Evolutionary conservation across 2,888 invertebrate species (phyloP).

Genomic region (Heliconius sara): DNA sequence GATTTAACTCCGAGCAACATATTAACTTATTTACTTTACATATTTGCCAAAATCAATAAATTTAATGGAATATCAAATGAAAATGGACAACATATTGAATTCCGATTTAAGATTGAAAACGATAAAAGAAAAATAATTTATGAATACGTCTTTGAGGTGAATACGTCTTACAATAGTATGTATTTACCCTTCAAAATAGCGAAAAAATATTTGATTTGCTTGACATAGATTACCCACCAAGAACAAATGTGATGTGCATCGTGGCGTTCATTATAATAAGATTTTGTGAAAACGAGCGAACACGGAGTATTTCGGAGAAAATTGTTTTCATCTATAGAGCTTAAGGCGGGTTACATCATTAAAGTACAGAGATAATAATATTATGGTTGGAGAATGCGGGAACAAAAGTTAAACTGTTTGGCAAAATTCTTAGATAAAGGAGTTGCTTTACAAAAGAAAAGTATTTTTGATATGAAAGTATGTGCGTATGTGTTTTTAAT

Average conservation of each 20-base stretch:
- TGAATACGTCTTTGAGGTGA: not conserved
- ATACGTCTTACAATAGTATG: slow-evolving; percentile 19
- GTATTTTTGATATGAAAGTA: not conserved
- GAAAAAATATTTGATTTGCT: slow-evolving; percentile 8
- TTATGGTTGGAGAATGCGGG: slow-evolving; percentile 3
- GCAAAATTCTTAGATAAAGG: slow-evolving; percentile 4
- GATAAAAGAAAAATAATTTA: not conserved
- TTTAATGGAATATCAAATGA: too few relatives aligned
- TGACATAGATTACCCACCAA: slow-evolving; percentile 27
- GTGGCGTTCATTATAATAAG: slow-evolving; percentile 27
- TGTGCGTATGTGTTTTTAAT: not conserved
- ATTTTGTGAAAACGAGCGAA: slow-evolving; percentile 3
- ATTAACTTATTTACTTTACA: too few relatives aligned
- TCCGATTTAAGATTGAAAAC: too few relatives aligned
- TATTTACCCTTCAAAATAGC: not conserved
- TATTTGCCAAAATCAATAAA: too few relatives aligned
- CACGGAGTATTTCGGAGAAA: not conserved
- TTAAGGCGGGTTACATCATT: slow-evolving; percentile 11
- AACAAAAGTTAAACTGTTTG: slow-evolving; percentile 14
- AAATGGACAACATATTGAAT: too few relatives aligned
- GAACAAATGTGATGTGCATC: slow-evolving; percentile 33
- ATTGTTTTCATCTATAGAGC: slow-evolving; percentile 18
- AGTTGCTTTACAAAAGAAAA: slow-evolving; percentile 2
- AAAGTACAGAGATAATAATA: slow-evolving; percentile 12
- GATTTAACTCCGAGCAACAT: too few relatives aligned